Evolutionary conservation across 2,797 vertebrate genomes (phyloP).

Genomic region (Trematomus bernacchii): DNA sequence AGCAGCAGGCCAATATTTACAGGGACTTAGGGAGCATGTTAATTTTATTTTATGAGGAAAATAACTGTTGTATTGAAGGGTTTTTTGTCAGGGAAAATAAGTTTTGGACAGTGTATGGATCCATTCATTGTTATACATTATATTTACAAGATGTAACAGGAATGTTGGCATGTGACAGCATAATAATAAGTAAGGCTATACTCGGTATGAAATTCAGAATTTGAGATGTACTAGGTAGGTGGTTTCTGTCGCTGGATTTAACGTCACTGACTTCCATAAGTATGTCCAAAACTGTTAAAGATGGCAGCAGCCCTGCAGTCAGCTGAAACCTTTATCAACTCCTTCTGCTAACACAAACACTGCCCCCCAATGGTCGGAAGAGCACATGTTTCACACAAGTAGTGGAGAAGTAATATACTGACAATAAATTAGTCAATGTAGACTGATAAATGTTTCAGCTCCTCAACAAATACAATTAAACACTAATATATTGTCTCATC

Average conservation of each 20-base stretch:
- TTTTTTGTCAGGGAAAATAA: neutral
- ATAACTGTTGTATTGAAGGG: neutral
- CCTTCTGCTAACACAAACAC: conserved; percentile 37
- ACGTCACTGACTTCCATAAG: conserved; percentile 48
- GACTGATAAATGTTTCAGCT: neutral
- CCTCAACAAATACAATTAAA: neutral
- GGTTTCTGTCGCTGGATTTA: conserved; percentile 42
- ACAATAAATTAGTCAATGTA: neutral
- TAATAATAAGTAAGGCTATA: neutral
- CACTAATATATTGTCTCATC: neutral
- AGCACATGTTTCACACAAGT: conserved; percentile 14
- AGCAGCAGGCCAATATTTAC: conserved; percentile 1
- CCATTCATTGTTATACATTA: neutral
- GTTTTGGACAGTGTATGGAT: neutral
- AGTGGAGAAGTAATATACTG: neutral
- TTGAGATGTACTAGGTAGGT: conserved; percentile 3
- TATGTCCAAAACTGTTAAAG: conserved; percentile 55
- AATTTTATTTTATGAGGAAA: neutral
- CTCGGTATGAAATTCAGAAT: conserved; percentile 12
- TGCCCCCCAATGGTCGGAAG: conserved; percentile 68
- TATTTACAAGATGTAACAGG: neutral
- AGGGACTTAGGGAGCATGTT: neutral
- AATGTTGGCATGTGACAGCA: conserved; percentile 2
- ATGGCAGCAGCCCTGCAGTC: conserved; percentile 34
- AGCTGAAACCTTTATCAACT: conserved; percentile 22